Evolutionary conservation across 2,113 vertebrate species (phyloP).

Genomic region (Chrysochloris asiatica): DNA sequence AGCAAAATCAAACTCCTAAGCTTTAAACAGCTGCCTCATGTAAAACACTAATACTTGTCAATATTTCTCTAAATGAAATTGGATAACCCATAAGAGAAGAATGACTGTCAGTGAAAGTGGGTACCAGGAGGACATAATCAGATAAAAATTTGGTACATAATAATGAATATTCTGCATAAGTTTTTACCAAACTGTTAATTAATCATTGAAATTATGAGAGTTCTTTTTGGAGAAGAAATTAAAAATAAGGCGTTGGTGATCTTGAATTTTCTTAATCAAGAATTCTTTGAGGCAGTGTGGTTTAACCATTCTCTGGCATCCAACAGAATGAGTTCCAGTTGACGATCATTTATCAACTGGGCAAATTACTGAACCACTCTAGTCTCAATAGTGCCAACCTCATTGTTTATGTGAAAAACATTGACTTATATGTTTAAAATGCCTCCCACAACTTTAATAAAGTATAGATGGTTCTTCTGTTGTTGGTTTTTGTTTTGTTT

Average conservation of each 20-base stretch:
- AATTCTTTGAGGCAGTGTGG: background rate
- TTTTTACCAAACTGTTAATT: conserved; percentile 33
- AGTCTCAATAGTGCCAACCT: background rate
- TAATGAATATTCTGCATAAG: conserved; percentile 1
- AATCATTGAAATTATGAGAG: background rate
- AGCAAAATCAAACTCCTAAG: background rate
- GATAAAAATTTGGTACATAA: background rate
- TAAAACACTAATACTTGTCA: background rate
- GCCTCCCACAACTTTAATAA: background rate
- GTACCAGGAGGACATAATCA: background rate
- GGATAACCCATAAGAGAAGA: background rate
- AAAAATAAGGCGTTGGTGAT: background rate
- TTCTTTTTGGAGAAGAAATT: background rate
- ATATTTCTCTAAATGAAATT: conserved; percentile 21
- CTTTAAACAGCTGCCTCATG: background rate
- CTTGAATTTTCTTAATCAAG: background rate
- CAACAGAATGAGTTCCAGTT: background rate
- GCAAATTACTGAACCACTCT: background rate
- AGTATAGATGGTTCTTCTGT: background rate
- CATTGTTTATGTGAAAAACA: background rate
- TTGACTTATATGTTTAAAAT: background rate
- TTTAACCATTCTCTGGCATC: background rate
- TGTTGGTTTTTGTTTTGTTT: background rate
- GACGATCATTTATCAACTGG: background rate
- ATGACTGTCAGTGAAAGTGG: background rate